These are phyloP conservation scores for Choreutis nemorana DNA, from an alignment of 2,888 invertebrate species.

Conservation along the genomic window DNA sequence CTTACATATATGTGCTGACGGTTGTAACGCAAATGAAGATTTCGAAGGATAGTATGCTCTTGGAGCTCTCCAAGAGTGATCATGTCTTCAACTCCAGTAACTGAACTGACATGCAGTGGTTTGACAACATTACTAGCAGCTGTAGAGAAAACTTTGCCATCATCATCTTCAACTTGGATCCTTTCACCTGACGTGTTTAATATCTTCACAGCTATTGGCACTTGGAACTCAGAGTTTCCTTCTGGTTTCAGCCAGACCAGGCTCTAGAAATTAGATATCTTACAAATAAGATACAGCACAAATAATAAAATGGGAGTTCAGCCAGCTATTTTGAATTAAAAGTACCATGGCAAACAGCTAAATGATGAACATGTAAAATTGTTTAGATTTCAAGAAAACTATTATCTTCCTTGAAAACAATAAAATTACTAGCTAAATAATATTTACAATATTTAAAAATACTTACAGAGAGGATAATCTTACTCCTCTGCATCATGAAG, in stretches of 20 bases:
- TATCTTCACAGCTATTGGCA: slow-evolving; percentile 86
- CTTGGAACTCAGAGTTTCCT: slow-evolving; percentile 77
- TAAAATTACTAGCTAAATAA: too few species aligned
- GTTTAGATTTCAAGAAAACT: too few species aligned
- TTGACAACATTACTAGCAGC: slow-evolving; percentile 70
- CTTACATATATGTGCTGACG: slow-evolving; percentile 92
- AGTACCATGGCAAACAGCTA: not conserved
- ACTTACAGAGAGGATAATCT: too few species aligned
- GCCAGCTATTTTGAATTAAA: not conserved
- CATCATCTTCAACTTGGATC: slow-evolving; percentile 83
- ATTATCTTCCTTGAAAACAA: too few species aligned
- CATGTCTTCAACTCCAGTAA: slow-evolving; percentile 92
- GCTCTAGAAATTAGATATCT: slow-evolving; percentile 55
- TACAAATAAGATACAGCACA: not conserved
- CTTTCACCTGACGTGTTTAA: slow-evolving; percentile 77
- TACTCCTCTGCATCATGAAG: too few species aligned
- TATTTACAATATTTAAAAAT: too few species aligned
- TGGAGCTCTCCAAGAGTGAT: slow-evolving; percentile 93
- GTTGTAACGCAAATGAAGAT: slow-evolving; percentile 88
- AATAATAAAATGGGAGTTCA: not conserved
- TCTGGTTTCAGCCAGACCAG: slow-evolving; percentile 88
- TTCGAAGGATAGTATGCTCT: slow-evolving; percentile 92
- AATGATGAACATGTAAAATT: too few species aligned
- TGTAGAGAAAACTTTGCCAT: slow-evolving; percentile 75
- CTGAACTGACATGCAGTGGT: slow-evolving; percentile 80